These are phyloP conservation scores for Drosophila mayaguana DNA, from an alignment of 2,888 invertebrate genomes.

Conservation along the genomic window DNA sequence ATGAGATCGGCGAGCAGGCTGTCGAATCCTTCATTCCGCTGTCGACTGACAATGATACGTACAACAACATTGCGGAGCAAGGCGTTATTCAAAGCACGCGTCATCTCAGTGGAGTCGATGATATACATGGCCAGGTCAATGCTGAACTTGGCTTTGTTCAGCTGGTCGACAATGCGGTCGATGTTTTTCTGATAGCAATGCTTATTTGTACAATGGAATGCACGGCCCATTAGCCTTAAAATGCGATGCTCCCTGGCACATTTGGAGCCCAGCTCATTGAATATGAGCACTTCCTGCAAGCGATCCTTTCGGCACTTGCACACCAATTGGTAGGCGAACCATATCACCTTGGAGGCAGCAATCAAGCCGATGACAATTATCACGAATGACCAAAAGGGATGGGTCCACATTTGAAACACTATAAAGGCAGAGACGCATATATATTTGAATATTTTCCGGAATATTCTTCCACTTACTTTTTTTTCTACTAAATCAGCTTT, in stretches of 20 bases:
- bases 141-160: conserved; percentile 65
- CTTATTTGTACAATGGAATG: conserved; percentile 28
- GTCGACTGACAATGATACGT: conserved; percentile 66
- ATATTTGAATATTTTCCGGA: neutral
- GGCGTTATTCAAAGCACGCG: conserved; percentile 58
- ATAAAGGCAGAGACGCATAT: neutral
- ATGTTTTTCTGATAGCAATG: conserved; percentile 60
- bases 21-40: rapidly evolving
- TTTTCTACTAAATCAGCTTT: too few species aligned
- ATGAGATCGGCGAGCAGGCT: too few species aligned
- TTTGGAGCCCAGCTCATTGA: conserved; percentile 28
- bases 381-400: conserved; percentile 32
- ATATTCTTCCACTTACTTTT: conserved; percentile 1
- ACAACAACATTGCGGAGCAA: conserved; percentile 61
- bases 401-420: neutral
- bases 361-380: conserved; percentile 36
- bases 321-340: neutral
- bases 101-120: conserved; percentile 64
- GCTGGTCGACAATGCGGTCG: conserved; percentile 53
- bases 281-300: conserved; percentile 22
- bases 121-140: conserved; percentile 79
- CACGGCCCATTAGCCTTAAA: neutral
- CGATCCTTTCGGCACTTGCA: neutral
- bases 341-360: conserved; percentile 40
- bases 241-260: conserved; percentile 10